These are phyloP conservation scores for Battus philenor DNA, from an alignment of 1,140 invertebrate genomes.

Conservation along the genomic window DNA sequence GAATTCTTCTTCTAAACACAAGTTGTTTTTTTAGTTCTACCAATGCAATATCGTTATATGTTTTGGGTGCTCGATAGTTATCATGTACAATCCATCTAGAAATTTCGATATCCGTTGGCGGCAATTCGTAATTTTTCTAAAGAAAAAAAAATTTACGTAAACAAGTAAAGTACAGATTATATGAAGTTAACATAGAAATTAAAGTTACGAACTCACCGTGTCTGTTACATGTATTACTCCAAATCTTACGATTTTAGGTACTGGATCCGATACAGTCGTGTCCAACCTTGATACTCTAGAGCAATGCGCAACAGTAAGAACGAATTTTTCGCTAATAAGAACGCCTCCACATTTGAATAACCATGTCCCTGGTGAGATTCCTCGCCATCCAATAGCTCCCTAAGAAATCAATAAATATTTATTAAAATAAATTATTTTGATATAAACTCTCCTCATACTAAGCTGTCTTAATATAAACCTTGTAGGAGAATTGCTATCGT, in stretches of 20 bases:
- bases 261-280: constrained; percentile 7
- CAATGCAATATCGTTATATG: constrained; percentile 21
- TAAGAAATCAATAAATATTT: too few species aligned
- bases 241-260: constrained; percentile 24
- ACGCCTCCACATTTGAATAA: constrained; percentile 25
- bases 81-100: constrained; percentile 16
- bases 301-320: constrained; percentile 25
- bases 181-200: too few species aligned
- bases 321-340: constrained; percentile 23
- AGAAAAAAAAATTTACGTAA: neutral
- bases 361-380: constrained; percentile 9
- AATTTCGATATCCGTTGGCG: constrained; percentile 12
- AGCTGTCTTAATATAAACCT: too few species aligned
- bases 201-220: constrained; percentile 17
- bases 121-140: neutral
- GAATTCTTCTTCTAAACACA: constrained; percentile 5
- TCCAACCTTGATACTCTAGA: constrained; percentile 14
- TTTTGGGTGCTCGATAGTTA: constrained; percentile 16
- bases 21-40: constrained; percentile 15
- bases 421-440: too few species aligned
- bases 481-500: too few species aligned
- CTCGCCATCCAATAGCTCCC: constrained; percentile 23
- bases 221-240: constrained; percentile 14
- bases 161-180: neutral
- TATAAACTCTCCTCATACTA: too few species aligned